Base-by-base conservation (phyloP, 1,140 invertebrate genomes). In the Eurosta solidaginis region DNA sequence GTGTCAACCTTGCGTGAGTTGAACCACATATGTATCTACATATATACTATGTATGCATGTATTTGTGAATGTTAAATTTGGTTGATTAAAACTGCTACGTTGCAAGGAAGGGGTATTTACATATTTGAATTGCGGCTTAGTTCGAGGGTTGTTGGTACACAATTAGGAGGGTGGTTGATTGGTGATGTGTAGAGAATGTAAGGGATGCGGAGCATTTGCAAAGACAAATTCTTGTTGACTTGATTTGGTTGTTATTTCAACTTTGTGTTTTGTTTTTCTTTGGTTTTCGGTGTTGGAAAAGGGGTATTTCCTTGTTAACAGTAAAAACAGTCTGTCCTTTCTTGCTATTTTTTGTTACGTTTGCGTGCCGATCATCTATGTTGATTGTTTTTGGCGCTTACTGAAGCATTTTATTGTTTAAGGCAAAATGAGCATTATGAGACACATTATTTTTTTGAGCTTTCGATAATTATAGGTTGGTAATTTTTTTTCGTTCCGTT, bases 131-230 rank as follows among this genome's bases (percentile, higher is more conserved):
- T 36, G 33, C 33, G 12, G 17, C 12, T 68, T 68, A 20, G 6
- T 54, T 54, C 10, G 10, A 27, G 50, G 50, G 50, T 54, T 25
- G 50, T 25, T 20, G 33, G 77, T 22, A 68, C 54, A 79, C 75
- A 12, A 29, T 52, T 74, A 74, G 27, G 33, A 52, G 17, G 59
- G 59, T 68, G 59, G 59, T 68, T 68, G 54, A n/a, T n/a, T n/a
- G n/a, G 29, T 68, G 59, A 40, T n/a, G 29, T 68, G 33, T 33
- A 20, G n/a, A n/a, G 33, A 68, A 42, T n/a, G 33, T 36, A 40
- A 40, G 54, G 25, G 54, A 33, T 20, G 59, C 7, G 29, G 6
- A 33, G 29, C 54, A 42, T 68, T 40, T 42, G 36, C 59, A 40
- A 20, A 22, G 1, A 68, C 59, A 42, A 68, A 68, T 40, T 33